Percentiles rank a stretch among this genome's conserved stretches.
These are phyloP conservation scores for Meiosimyza platycephala DNA, from an alignment of 2,888 invertebrate genomes.

Conservation along the genomic window DNA sequence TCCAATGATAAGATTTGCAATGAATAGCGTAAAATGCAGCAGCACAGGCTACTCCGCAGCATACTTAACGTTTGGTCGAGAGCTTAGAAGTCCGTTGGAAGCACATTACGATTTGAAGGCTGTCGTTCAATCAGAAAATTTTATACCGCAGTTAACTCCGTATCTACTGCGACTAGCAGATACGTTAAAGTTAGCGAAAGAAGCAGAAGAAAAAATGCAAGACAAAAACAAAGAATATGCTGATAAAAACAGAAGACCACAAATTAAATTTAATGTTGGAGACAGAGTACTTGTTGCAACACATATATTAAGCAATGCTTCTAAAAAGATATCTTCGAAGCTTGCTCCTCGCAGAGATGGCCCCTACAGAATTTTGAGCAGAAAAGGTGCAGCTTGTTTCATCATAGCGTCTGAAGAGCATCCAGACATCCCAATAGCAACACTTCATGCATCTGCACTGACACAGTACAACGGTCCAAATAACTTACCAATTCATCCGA, in stretches of 20 bases:
- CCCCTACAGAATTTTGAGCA: constrained; percentile 2
- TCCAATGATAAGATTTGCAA: constrained; percentile 57
- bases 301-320: no score
- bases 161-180: neutral
- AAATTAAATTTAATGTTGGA: constrained; percentile 4
- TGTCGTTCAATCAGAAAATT: constrained; percentile 48
- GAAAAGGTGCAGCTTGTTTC: no score
- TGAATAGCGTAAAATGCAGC: constrained; percentile 54
- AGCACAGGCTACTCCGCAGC: no score
- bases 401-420: no score
- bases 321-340: constrained; percentile 44
- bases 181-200: constrained; percentile 23
- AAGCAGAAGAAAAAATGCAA: constrained; percentile 45
- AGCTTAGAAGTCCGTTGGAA: constrained; percentile 54
- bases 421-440: no score
- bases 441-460: no score
- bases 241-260: neutral
- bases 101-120: constrained; percentile 48
- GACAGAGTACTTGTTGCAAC: constrained; percentile 29
- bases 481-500: no score
- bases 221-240: constrained; percentile 47
- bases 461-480: no score
- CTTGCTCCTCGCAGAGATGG: constrained; percentile 23
- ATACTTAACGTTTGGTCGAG: constrained; percentile 57
- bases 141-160: no score